phyloP scores from a whole-genome alignment of 2,797 vertebrate genomes.

The Morus bassanus region DNA sequence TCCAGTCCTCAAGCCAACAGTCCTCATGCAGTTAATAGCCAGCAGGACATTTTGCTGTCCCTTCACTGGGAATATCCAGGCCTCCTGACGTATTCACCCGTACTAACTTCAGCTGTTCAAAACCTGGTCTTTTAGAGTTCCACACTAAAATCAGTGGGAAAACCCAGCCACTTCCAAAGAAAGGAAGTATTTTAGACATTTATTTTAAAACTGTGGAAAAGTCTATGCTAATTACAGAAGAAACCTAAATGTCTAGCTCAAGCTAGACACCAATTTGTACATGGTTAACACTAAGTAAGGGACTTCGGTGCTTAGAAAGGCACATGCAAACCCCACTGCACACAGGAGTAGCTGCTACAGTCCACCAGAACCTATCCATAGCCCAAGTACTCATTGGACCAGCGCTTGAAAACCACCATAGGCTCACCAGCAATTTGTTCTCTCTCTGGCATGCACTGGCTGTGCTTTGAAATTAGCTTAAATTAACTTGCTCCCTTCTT shows the following conservation, averaged over 20 bases:
- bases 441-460: not conserved
- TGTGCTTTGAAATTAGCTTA: not conserved
- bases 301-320: not conserved
- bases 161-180: not conserved
- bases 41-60: not conserved
- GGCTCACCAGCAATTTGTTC: not conserved
- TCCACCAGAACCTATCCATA: not conserved
- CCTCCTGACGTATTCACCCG: not conserved
- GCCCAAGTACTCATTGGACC: accelerated
- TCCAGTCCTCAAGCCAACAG: not conserved
- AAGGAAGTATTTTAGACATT: not conserved
- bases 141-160: not conserved
- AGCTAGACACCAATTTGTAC: not conserved
- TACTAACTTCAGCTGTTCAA: not conserved
- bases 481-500: not conserved
- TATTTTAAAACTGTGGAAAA: not conserved
- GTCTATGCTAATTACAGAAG: not conserved
- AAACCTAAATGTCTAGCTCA: not conserved
- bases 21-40: not conserved
- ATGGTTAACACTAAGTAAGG: not conserved
- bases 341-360: not conserved
- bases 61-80: not conserved
- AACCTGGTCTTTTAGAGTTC: not conserved
- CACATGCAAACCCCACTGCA: not conserved
- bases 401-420: not conserved